phyloP scores from a whole-genome alignment of 2,113 vertebrate species.

The Falcunculus frontatus region DNA sequence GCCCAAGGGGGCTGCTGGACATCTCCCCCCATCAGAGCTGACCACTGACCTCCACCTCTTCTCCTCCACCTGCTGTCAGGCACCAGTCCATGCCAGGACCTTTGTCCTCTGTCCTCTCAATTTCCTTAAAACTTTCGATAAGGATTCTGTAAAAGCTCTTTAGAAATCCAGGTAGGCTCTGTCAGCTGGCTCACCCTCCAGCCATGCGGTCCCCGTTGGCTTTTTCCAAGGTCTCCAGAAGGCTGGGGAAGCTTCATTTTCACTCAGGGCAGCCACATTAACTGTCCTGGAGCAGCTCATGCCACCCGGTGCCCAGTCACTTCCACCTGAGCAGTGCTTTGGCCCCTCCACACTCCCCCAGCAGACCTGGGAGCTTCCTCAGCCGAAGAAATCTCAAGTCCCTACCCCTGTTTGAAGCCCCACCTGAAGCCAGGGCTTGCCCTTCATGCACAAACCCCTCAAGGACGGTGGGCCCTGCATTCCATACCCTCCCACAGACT shows the following conservation, averaged over 20 bases:
- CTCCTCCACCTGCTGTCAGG: background rate
- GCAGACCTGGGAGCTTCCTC: background rate
- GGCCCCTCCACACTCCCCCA: rapidly evolving
- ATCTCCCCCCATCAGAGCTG: background rate
- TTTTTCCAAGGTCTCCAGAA: background rate
- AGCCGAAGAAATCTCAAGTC: background rate
- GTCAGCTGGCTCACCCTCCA: rapidly evolving
- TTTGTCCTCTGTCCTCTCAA: background rate
- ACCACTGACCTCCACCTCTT: background rate
- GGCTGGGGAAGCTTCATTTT: background rate
- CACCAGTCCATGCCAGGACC: background rate
- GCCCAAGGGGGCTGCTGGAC: background rate
- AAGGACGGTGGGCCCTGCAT: rapidly evolving
- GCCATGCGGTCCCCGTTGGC: background rate
- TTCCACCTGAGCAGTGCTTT: background rate
- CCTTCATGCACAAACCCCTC: background rate
- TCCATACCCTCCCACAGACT: background rate
- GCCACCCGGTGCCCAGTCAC: background rate
- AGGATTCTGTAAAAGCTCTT: background rate
- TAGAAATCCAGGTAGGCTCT: background rate
- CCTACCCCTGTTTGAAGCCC: background rate
- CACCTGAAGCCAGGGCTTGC: background rate
- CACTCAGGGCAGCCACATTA: rapidly evolving
- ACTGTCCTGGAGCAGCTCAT: rapidly evolving
- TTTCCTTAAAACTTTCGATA: background rate